Conservation (phyloP, 2,888 invertebrate species). For the Beris morrisii region DNA sequence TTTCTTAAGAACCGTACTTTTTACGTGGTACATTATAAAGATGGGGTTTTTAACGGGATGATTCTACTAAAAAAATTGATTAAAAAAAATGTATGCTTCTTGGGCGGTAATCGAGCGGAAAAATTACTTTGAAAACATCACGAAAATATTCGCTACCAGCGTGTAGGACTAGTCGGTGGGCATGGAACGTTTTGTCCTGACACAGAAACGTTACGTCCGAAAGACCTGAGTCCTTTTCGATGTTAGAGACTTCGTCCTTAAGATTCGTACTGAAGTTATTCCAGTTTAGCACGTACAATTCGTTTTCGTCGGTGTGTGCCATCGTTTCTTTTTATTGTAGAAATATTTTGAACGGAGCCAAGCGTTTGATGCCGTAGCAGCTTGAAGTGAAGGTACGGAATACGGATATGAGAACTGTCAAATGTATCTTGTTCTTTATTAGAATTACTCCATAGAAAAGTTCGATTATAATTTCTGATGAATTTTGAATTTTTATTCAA, state of each 20-base stretch:
- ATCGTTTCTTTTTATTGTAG: neutral
- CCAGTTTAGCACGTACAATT: constrained; percentile 14
- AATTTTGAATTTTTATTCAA: no score
- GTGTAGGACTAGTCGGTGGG: constrained; percentile 15
- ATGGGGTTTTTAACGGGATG: constrained; percentile 35
- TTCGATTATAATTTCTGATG: no score
- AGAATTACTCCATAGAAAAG: no score
- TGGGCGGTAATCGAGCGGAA: neutral
- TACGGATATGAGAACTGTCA: no score
- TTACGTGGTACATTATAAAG: constrained; percentile 39
- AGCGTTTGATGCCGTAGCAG: no score
- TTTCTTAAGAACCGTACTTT: constrained; percentile 38
- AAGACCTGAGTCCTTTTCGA: neutral
- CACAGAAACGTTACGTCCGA: constrained; percentile 22
- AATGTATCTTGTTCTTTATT: no score
- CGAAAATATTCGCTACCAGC: constrained; percentile 25
- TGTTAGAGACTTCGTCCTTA: neutral
- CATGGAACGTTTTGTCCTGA: constrained; percentile 16
- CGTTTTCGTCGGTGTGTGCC: neutral
- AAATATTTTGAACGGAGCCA: no score
- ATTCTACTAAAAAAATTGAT: constrained; percentile 11
- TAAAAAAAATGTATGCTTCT: neutral
- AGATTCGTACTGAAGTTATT: constrained; percentile 15
- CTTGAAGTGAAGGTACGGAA: no score
- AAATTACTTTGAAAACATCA: constrained; percentile 16